Conservation (phyloP, 2,797 vertebrate species). For the Chrosomus eos region DNA sequence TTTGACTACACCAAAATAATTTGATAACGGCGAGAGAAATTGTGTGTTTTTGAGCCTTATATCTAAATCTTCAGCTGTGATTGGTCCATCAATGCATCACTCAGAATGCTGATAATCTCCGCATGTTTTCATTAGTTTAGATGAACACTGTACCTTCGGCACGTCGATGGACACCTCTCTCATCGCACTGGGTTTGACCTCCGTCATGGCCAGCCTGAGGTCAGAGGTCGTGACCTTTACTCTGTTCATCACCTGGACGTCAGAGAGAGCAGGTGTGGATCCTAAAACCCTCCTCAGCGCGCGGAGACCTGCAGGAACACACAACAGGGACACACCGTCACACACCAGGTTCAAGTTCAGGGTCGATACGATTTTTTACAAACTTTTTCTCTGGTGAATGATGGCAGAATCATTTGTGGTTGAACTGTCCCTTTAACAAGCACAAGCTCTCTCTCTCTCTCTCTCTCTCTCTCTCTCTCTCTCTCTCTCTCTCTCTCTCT, state of each 20-base stretch:
- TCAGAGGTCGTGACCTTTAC: slow-evolving; percentile 85
- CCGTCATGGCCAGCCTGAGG: slow-evolving; percentile 88
- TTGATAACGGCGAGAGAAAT: too few species aligned
- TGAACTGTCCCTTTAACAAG: not conserved
- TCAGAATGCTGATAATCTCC: not conserved
- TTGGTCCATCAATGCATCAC: not conserved
- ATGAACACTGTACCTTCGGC: slow-evolving; percentile 81
- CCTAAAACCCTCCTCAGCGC: slow-evolving; percentile 83
- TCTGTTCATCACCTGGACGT: slow-evolving; percentile 77
- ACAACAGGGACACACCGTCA: not conserved
- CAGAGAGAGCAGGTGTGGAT: slow-evolving; percentile 70
- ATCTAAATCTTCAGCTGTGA: slow-evolving; percentile 7
- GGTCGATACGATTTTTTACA: too few species aligned
- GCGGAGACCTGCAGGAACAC: slow-evolving; percentile 77
- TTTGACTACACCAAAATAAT: not conserved
- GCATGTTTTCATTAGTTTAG: too few species aligned
- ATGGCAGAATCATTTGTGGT: not conserved
- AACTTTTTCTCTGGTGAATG: not conserved
- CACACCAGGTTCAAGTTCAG: too few species aligned
- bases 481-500: too few species aligned
- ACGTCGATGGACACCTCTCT: slow-evolving; percentile 95
- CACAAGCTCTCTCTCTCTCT: not conserved
- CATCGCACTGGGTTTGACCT: slow-evolving; percentile 96
- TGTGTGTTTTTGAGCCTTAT: too few species aligned
- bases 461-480: too few species aligned